phyloP scores from a whole-genome alignment of 2,888 invertebrate genomes.

The Brenthis hecate region DNA sequence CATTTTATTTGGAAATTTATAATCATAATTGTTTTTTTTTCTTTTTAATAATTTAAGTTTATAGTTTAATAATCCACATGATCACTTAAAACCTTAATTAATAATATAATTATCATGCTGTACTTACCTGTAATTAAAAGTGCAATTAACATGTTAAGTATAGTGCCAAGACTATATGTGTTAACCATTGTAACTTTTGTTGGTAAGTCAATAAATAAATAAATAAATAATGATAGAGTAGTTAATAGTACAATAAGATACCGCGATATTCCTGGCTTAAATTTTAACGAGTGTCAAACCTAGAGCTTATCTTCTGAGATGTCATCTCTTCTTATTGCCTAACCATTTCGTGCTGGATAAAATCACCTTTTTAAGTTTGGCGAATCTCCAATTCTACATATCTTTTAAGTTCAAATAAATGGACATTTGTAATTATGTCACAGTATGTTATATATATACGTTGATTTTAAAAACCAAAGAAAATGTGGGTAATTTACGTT shows the following conservation, averaged over 20 bases:
- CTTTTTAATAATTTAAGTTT: too few species aligned
- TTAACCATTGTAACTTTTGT: too few species aligned
- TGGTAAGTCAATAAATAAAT: too few species aligned
- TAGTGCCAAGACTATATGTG: too few species aligned
- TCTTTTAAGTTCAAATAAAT: slow-evolving; percentile 6
- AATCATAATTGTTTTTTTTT: too few species aligned
- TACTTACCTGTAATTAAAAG: too few species aligned
- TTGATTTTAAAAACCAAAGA: not conserved
- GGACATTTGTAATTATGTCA: not conserved
- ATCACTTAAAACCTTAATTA: too few species aligned
- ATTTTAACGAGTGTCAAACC: slow-evolving; percentile 13
- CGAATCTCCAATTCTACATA: slow-evolving; percentile 1
- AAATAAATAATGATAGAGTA: slow-evolving; percentile 2
- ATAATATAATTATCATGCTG: too few species aligned
- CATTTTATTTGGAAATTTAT: too few species aligned
- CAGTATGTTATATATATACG: not conserved
- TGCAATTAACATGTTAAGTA: too few species aligned
- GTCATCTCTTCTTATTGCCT: not conserved
- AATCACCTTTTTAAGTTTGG: slow-evolving; percentile 12
- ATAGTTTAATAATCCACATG: too few species aligned
- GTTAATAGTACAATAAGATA: slow-evolving; percentile 8
- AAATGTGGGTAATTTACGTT: too few species aligned
- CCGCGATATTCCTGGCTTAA: not conserved
- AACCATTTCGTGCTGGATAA: not conserved
- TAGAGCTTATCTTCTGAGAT: slow-evolving; percentile 12